phyloP scores from a whole-genome alignment of 1,140 invertebrate species.

The Lepidurus apus region DNA sequence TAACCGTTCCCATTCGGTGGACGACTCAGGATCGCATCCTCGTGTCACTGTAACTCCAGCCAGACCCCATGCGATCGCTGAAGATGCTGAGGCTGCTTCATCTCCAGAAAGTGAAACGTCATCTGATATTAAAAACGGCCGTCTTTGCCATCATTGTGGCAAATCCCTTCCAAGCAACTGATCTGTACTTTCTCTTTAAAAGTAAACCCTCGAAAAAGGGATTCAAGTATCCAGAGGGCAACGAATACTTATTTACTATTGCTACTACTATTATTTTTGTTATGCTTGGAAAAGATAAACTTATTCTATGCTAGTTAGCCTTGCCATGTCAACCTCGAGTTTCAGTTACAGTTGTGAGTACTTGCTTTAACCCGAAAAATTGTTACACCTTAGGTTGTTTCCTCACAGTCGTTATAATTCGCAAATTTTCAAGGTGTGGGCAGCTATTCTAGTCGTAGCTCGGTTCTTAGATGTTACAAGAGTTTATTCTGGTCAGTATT shows the following conservation, averaged over 20 bases:
- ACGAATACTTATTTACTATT: conserved; percentile 21
- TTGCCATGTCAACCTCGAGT: background rate
- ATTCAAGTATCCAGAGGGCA: background rate
- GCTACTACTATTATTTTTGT: background rate
- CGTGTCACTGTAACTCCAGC: conserved; percentile 6
- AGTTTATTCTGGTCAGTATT: background rate
- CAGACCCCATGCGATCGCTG: background rate
- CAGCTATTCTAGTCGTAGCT: background rate
- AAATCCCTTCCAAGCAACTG: background rate
- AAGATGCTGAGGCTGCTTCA: background rate
- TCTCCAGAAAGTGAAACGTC: background rate
- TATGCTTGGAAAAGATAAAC: background rate
- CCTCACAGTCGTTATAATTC: no score
- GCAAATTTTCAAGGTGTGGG: background rate
- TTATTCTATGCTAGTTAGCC: background rate
- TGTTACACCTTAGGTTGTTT: background rate
- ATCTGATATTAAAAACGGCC: background rate
- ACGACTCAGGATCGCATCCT: background rate
- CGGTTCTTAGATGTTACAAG: background rate
- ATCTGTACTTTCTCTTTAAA: background rate
- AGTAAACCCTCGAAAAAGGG: background rate
- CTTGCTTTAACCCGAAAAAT: background rate
- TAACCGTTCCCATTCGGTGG: background rate
- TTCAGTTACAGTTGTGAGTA: conserved; percentile 9
- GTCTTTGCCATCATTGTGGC: background rate